Base-by-base conservation (phyloP, 2,797 vertebrate genomes). In the Erpetoichthys calabaricus region DNA sequence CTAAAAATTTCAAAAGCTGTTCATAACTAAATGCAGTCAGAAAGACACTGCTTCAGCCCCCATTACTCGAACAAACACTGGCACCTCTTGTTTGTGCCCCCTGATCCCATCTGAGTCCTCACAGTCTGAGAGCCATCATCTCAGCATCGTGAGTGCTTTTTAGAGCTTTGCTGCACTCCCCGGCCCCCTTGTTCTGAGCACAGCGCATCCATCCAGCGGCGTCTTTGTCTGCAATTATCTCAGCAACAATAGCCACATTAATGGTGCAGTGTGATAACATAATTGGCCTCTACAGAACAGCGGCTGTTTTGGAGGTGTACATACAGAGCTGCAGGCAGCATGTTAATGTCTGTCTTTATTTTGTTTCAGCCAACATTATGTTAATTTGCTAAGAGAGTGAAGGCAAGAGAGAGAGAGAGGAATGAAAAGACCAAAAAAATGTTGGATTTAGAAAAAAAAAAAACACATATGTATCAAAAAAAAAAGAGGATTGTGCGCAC, bases 401-500 rank as follows among this genome's bases (percentile, higher is more conserved):
- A n/a, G 44, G 8, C 43, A 10, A 49, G 42, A 49, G 59, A n/a
- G 59, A 42, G 9, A 8, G 5, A 9, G 45, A 55, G 1, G 5
- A 9, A 46, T 8, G 50, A 45, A 25, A 41, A 2, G 10, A 42
- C 25, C 5, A 44, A 58, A 8, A n/a, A 5, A n/a, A 55, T 45
- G 44, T 43, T 44, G 44, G 43, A 47, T 50, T 42, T 42, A 25
- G 4, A 10, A 44, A 25, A 44, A 45, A 44, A 5, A 53, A 25
- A 50, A n/a, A 53, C n/a, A 45, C 41, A 62, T 54, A 45, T 51
- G 59, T 45, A 59, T 50, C 54, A 55, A 65, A 68, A 63, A 64
- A 58, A 64, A 63, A 44, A 59, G 67, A 65, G 62, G 45, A 53
- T 60, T 60, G 57, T 63, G 59, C 59, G 49, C 53, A 43, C 41